These are phyloP conservation scores for Entomobrya multifasciata DNA, from an alignment of 2,888 invertebrate species.

Conservation along the genomic window DNA sequence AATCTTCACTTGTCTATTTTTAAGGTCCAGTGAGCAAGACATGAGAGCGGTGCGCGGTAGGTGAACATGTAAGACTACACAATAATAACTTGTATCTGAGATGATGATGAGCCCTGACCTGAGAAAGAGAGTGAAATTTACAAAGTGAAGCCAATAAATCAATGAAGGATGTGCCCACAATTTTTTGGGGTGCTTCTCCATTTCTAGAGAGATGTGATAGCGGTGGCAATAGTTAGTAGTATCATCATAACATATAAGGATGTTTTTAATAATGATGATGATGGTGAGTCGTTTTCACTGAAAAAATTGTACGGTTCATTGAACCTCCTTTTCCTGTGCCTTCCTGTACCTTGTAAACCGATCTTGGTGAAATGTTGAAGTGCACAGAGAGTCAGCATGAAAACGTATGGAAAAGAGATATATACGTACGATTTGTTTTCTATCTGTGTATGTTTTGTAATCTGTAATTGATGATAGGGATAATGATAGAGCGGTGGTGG, in stretches of 20 bases:
- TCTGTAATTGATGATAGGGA: conserved; percentile 30
- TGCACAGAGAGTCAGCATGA: no score
- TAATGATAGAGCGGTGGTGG: neutral
- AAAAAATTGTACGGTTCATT: conserved; percentile 19
- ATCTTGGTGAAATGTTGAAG: conserved; percentile 6
- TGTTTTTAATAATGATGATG: conserved; percentile 7
- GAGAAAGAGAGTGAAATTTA: neutral
- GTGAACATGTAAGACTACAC: no score
- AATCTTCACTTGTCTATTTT: conserved; percentile 25
- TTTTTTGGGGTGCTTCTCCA: no score
- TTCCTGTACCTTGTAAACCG: neutral
- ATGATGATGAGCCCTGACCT: neutral
- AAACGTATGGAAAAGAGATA: neutral
- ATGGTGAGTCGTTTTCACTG: neutral
- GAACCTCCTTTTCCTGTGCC: neutral
- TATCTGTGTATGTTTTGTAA: neutral
- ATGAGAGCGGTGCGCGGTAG: neutral
- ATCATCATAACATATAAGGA: neutral
- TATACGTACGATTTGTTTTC: neutral
- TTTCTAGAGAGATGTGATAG: neutral
- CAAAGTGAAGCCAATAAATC: conserved; percentile 29
- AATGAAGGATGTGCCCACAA: conserved; percentile 6
- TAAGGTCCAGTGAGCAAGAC: conserved; percentile 1
- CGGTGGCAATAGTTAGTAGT: neutral
- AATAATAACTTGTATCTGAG: neutral